These are phyloP conservation scores for Phyllostomus discolor DNA, from an alignment of 2,113 vertebrate species.

Conservation along the genomic window DNA sequence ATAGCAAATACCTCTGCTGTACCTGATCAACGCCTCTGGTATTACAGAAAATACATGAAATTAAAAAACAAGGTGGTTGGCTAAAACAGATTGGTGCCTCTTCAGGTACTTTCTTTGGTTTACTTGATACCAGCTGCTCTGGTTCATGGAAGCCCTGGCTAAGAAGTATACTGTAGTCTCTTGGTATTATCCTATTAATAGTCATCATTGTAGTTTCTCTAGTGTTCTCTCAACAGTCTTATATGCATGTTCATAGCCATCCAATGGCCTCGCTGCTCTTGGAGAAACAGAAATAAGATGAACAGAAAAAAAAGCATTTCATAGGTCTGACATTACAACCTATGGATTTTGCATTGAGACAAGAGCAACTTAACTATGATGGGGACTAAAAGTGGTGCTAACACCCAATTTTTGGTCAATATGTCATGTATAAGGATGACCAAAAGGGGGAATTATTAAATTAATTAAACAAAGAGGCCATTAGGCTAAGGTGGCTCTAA, in stretches of 20 bases:
- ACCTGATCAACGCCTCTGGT: neutral
- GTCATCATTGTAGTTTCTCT: neutral
- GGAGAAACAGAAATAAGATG: neutral
- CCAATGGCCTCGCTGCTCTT: neutral
- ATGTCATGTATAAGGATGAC: neutral
- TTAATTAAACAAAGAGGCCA: neutral
- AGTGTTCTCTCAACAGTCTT: neutral
- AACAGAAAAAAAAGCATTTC: neutral
- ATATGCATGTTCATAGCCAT: neutral
- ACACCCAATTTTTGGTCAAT: neutral
- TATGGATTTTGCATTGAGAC: neutral
- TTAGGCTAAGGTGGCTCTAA: neutral
- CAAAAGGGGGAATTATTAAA: neutral
- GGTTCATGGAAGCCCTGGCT: neutral
- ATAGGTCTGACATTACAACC: neutral
- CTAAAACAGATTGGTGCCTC: neutral
- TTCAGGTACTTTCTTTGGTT: neutral
- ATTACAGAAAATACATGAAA: neutral
- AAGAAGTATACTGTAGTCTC: neutral
- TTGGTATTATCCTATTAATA: neutral
- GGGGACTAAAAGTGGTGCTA: neutral
- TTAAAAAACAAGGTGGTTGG: neutral
- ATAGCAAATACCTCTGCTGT: neutral
- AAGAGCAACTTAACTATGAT: neutral
- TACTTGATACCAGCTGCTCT: neutral